phyloP scores from a whole-genome alignment of 2,888 invertebrate species.

The Argynnis bischoffii region DNA sequence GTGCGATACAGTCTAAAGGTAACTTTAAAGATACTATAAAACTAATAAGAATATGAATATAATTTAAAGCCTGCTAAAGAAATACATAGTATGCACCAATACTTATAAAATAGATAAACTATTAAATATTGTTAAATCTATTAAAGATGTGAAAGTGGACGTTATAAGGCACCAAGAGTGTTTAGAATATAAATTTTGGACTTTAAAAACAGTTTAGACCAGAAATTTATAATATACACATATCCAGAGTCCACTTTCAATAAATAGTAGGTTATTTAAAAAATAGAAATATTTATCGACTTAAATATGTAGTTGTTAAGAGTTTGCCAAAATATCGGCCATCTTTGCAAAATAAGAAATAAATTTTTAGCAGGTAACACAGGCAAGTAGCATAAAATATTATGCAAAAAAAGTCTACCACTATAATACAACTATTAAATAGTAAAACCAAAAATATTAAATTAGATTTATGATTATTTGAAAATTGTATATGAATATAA shows the following conservation, averaged over 20 bases:
- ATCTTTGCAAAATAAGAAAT: too few species aligned
- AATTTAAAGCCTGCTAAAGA: too few species aligned
- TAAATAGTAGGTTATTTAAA: not conserved
- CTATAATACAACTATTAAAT: too few species aligned
- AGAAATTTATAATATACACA: not conserved
- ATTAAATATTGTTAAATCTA: not conserved
- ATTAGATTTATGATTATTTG: too few species aligned
- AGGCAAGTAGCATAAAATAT: too few species aligned
- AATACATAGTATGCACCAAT: constrained; percentile 1
- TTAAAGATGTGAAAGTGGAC: constrained; percentile 20
- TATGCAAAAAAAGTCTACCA: too few species aligned
- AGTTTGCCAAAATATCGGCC: not conserved
- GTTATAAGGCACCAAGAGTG: constrained; percentile 27
- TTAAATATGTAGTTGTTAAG: not conserved
- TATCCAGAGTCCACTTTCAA: constrained; percentile 3
- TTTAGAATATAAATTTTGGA: constrained; percentile 10
- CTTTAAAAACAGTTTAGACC: not conserved
- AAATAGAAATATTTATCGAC: too few species aligned
- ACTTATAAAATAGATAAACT: constrained; percentile 2
- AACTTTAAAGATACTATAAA: not conserved
- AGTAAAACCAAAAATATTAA: too few species aligned
- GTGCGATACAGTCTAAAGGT: not conserved
- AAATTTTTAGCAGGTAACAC: too few species aligned
- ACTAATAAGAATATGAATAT: too few species aligned
- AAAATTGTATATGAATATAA: too few species aligned